phyloP scores from a whole-genome alignment of 1,140 invertebrate species.

The Trigoniulus corallinus region DNA sequence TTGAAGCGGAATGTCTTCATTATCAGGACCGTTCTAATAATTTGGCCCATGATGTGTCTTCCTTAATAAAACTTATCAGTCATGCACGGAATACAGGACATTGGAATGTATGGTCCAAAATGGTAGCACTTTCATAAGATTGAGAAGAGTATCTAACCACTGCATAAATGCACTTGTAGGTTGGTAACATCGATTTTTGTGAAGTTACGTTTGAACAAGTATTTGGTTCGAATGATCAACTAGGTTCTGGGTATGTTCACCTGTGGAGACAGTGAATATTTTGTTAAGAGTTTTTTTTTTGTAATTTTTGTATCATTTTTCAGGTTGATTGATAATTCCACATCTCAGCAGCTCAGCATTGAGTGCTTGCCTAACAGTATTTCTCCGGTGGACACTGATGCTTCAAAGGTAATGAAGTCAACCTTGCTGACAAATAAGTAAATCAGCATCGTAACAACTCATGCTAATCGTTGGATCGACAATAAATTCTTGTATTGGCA shows the following conservation, averaged over 20 bases:
- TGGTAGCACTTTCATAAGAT: not conserved
- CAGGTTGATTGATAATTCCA: not conserved
- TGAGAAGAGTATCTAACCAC: not conserved
- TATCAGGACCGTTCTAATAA: not conserved
- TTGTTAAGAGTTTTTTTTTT: not conserved
- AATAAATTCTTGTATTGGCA: too few relatives aligned
- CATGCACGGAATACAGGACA: slow-evolving; percentile 1
- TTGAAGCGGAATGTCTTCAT: not conserved
- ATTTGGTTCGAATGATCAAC: not conserved
- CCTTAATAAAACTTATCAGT: not conserved
- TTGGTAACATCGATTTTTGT: slow-evolving; percentile 1
- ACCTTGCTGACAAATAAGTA: too few relatives aligned
- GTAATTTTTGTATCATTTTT: not conserved
- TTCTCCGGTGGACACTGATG: not conserved
- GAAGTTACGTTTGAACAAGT: slow-evolving; percentile 1
- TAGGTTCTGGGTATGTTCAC: not conserved
- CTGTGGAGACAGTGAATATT: not conserved
- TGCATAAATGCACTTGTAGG: not conserved
- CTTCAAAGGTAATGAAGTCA: too few relatives aligned
- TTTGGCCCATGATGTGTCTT: not conserved
- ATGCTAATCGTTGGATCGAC: too few relatives aligned
- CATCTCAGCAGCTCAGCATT: not conserved
- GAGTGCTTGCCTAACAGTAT: not conserved
- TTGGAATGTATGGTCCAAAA: not conserved
- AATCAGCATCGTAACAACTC: too few relatives aligned